phyloP scores from a whole-genome alignment of 2,888 invertebrate species.

The Prenolepis imparis region DNA sequence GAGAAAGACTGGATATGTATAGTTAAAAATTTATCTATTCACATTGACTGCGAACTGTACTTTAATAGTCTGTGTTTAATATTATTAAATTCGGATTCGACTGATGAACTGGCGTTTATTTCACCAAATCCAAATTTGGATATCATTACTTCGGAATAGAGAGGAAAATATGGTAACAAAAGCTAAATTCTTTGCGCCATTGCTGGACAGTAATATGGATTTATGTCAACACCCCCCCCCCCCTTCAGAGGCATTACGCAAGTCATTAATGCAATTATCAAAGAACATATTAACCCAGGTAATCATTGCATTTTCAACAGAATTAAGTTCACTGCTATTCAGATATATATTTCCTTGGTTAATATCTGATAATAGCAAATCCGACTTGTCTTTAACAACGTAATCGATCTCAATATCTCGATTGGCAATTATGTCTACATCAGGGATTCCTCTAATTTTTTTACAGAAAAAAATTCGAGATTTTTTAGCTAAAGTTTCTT shows the following conservation, averaged over 20 bases:
- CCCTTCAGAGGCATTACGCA: background rate
- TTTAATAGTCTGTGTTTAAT: background rate
- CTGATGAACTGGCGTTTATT: slow-evolving; percentile 16
- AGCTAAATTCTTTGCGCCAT: slow-evolving; percentile 13
- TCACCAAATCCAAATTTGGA: slow-evolving; percentile 13
- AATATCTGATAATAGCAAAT: slow-evolving; percentile 23
- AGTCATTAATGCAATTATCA: background rate
- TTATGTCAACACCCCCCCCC: slow-evolving; percentile 22
- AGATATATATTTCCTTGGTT: slow-evolving; percentile 1
- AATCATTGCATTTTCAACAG: slow-evolving; percentile 2
- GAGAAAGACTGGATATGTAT: background rate
- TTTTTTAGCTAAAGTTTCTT: slow-evolving; percentile 6
- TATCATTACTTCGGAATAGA: background rate
- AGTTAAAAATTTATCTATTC: slow-evolving; percentile 22
- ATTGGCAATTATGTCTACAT: background rate
- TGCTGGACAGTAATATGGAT: slow-evolving; percentile 25
- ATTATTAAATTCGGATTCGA: slow-evolving; percentile 20
- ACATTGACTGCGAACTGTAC: slow-evolving; percentile 6
- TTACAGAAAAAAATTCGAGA: slow-evolving; percentile 16
- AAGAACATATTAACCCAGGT: background rate
- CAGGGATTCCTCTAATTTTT: background rate
- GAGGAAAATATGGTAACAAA: background rate
- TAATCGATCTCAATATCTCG: slow-evolving; percentile 3
- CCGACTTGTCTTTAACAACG: background rate
- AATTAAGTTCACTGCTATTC: background rate